Conservation (phyloP, 2,888 invertebrate genomes). For the Eilema caniola region DNA sequence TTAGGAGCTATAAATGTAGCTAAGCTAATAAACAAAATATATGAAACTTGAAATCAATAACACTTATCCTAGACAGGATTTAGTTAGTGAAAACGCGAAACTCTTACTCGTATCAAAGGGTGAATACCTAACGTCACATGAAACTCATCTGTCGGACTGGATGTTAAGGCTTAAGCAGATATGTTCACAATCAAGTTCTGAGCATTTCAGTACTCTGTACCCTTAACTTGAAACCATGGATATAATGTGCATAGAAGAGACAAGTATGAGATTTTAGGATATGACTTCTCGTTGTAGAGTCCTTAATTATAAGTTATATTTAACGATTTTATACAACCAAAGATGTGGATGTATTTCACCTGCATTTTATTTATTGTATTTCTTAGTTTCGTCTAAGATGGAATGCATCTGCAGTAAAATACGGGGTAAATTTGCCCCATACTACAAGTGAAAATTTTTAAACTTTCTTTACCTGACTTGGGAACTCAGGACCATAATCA, state of each 20-base stretch:
- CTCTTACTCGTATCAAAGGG: constrained; percentile 16
- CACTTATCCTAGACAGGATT: not conserved
- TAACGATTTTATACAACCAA: too few species aligned
- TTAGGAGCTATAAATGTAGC: too few species aligned
- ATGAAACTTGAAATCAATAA: not conserved
- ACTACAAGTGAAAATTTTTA: too few species aligned
- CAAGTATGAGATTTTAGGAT: not conserved
- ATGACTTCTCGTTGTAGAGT: not conserved
- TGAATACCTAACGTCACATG: constrained; percentile 39
- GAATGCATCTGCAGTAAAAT: too few species aligned
- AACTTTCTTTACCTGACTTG: too few species aligned
- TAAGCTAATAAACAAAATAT: not conserved
- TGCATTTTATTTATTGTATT: too few species aligned
- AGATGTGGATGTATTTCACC: too few species aligned
- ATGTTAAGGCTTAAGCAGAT: constrained; percentile 69
- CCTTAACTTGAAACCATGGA: constrained; percentile 46
- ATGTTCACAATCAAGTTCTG: constrained; percentile 71
- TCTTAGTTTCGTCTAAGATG: too few species aligned
- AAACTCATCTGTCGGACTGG: constrained; percentile 56
- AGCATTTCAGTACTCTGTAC: constrained; percentile 57
- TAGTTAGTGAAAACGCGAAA: not conserved
- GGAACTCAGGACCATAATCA: too few species aligned
- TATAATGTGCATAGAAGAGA: constrained; percentile 30
- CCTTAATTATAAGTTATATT: not conserved
- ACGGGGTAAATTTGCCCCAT: too few species aligned